phyloP scores from a whole-genome alignment of 2,797 vertebrate genomes.

The Notolepis coatsorum region DNA sequence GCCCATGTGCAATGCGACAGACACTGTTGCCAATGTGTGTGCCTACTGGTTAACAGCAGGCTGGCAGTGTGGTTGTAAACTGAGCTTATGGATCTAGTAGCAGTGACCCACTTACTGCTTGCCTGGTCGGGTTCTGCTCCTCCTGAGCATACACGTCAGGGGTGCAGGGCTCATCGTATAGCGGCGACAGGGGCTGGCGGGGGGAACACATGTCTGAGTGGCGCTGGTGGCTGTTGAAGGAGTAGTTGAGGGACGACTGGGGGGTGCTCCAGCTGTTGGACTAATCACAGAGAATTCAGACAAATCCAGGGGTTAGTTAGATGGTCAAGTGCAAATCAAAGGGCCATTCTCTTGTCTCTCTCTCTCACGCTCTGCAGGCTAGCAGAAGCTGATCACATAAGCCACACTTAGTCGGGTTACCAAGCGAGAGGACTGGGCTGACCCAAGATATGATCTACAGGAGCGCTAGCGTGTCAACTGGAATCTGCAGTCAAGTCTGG shows the following conservation, averaged over 20 bases:
- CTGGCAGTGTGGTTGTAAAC: slow-evolving; percentile 62
- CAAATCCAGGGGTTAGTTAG: slow-evolving; percentile 29
- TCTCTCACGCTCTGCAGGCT: slow-evolving; percentile 17
- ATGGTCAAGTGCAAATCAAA: neutral
- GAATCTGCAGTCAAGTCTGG: slow-evolving; percentile 16
- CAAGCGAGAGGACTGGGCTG: slow-evolving; percentile 11
- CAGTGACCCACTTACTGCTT: slow-evolving; percentile 79
- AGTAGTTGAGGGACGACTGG: slow-evolving; percentile 72
- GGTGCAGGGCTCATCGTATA: slow-evolving; percentile 85
- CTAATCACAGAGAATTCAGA: slow-evolving; percentile 68
- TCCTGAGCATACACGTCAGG: slow-evolving; percentile 80
- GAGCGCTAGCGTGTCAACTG: slow-evolving; percentile 11
- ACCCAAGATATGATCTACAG: slow-evolving; percentile 21
- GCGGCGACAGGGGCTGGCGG: slow-evolving; percentile 82
- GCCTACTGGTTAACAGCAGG: slow-evolving; percentile 32
- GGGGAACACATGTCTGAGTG: slow-evolving; percentile 80
- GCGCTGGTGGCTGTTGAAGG: slow-evolving; percentile 68
- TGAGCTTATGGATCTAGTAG: slow-evolving; percentile 69
- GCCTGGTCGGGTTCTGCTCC: slow-evolving; percentile 51
- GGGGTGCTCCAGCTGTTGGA: slow-evolving; percentile 83
- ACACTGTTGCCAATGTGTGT: neutral
- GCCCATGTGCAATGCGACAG: neutral
- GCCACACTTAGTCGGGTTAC: slow-evolving; percentile 34
- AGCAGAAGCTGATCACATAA: slow-evolving; percentile 36
- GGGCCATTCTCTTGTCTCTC: slow-evolving; percentile 8